A percentile compares a stretch with the other conserved stretches of the same genome.
These are phyloP conservation scores for Piezodorus guildinii DNA, from an alignment of 1,140 invertebrate genomes.

Conservation along the genomic window DNA sequence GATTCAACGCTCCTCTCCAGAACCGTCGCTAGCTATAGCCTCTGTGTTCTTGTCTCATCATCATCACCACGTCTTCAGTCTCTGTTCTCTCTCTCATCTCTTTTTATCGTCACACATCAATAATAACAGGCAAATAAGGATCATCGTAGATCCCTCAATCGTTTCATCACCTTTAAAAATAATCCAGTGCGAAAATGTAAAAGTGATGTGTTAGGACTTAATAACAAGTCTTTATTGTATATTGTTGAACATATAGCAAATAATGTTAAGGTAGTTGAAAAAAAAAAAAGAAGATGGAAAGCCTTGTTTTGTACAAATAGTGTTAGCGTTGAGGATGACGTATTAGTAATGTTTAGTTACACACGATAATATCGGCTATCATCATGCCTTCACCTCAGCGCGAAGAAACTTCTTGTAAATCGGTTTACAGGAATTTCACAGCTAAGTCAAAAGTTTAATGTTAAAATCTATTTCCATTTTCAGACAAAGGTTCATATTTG, in stretches of 20 bases:
- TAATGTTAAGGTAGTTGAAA: constrained; percentile 8
- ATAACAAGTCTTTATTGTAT: constrained; percentile 10
- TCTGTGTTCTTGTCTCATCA: not conserved
- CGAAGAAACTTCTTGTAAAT: not conserved
- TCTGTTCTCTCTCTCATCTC: constrained; percentile 9
- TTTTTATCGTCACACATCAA: constrained; percentile 3
- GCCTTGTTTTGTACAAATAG: constrained; percentile 16
- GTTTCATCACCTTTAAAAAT: not conserved
- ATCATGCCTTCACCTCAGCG: constrained; percentile 1
- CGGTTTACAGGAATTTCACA: not conserved
- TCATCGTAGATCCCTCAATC: not conserved
- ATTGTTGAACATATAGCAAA: constrained; percentile 9
- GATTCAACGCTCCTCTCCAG: not conserved
- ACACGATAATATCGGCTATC: constrained; percentile 1
- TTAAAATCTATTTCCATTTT: constrained; percentile 7
- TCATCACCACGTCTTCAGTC: not conserved
- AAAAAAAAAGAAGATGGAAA: constrained; percentile 10
- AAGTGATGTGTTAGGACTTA: not conserved
- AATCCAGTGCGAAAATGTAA: not conserved
- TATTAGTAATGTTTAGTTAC: constrained; percentile 9
- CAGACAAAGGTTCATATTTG: constrained; percentile 14
- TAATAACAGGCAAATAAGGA: too few species aligned
- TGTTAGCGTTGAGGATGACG: not conserved
- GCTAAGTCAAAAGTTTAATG: not conserved
- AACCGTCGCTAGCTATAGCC: not conserved